Base-by-base conservation (phyloP, 2,113 vertebrate species). In the Agapornis roseicollis region DNA sequence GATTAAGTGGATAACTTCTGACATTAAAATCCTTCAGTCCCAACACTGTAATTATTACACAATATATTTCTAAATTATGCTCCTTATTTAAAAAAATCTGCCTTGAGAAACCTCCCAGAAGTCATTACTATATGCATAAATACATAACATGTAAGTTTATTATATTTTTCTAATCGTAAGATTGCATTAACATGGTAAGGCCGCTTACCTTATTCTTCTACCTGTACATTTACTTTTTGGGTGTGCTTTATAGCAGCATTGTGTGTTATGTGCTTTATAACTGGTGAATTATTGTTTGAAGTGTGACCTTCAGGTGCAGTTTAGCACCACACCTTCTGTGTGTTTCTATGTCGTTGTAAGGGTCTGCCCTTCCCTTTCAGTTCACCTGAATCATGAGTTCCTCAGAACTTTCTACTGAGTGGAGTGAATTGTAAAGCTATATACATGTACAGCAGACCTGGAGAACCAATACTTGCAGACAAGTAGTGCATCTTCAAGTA, bases 331-430 rank as follows among this genome's bases (percentile, higher is more conserved):
- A 33, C 37, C 79, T 80, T 65, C 85, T 65, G 7, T 7, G 1
- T 33, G 41, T 46, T 49, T 41, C 65, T 29, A 2, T 47, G 27
- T 20, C 4, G 0, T 23, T 9, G 0, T 39, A 39, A 76, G 71
- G 16, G 25, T 77, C n/a, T 80, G 63, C 41, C 82, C 44, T 80
- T 90, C 50, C n/a, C 33, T 53, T 91, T 52, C 47, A 53, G 23
- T 64, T 79, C 0, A 0, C 29, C 22, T 61, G 74, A 44, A 37
- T 27, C 41, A 53, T 7, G 0, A 20, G 61, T 33, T 47, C 52
- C 81, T 85, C 53, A n/a, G 74, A 85, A 61, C 7, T 3, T 69
- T 46, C 41, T 77, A 53, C 71, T 37, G 72, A 63, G 35, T 4
- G 25, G 33, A 50, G n/a, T 7, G 39, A 64, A 44, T 17, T 84